Conservation (phyloP, 2,113 vertebrate genomes). For the Neogobius melanostomus region DNA sequence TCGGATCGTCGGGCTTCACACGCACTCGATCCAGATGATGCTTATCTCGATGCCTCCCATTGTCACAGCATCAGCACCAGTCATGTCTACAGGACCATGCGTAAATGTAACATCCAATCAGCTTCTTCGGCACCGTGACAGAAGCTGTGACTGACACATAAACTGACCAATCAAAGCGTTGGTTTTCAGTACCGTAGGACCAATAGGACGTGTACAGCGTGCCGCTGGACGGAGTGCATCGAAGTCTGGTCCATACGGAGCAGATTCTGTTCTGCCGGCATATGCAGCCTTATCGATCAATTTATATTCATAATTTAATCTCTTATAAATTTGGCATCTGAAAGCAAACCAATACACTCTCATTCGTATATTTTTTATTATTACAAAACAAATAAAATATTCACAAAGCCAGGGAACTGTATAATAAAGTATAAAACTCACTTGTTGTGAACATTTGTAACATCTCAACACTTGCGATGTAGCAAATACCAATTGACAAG, state of each 20-base stretch:
- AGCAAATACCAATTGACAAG: too few species aligned
- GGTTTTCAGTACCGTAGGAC: conserved; percentile 4
- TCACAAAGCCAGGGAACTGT: too few species aligned
- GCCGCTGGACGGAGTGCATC: not conserved
- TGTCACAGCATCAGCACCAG: conserved; percentile 72
- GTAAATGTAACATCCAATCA: conserved; percentile 44
- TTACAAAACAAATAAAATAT: too few species aligned
- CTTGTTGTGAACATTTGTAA: too few species aligned
- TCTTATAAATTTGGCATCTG: too few species aligned
- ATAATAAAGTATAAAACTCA: too few species aligned
- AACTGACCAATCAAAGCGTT: conserved; percentile 11
- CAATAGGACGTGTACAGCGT: conserved; percentile 56
- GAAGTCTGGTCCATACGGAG: not conserved
- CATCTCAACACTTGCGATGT: too few species aligned
- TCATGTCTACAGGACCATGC: conserved; percentile 25
- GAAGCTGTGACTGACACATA: not conserved
- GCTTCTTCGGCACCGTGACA: not conserved
- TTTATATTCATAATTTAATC: too few species aligned
- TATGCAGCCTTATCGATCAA: not conserved
- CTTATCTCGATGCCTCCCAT: conserved; percentile 62
- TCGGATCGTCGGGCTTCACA: conserved; percentile 23
- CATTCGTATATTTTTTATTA: too few species aligned
- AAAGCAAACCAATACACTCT: too few species aligned
- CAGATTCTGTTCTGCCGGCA: not conserved
- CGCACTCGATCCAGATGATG: conserved; percentile 56